phyloP scores from a whole-genome alignment of 2,113 vertebrate genomes.

The Carassius auratus region DNA sequence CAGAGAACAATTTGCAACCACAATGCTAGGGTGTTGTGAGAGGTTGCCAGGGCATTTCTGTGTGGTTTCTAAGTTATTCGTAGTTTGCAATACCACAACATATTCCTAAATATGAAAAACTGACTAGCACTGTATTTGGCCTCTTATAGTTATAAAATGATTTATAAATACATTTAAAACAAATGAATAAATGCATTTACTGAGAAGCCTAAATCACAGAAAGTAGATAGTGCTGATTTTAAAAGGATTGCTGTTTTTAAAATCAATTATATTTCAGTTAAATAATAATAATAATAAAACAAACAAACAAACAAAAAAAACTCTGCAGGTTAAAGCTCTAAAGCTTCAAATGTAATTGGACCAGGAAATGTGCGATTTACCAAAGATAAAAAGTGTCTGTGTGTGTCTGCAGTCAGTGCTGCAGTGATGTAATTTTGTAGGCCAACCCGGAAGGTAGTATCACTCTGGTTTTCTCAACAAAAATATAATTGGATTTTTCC shows the following conservation, averaged over 20 bases:
- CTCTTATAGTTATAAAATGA: not conserved
- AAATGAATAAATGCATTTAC: not conserved
- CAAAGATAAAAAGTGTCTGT: conserved; percentile 39
- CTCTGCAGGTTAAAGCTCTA: not conserved
- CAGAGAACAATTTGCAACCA: not conserved
- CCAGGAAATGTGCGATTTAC: conserved; percentile 22
- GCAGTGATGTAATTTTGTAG: not conserved
- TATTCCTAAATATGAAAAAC: not conserved
- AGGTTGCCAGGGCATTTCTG: not conserved
- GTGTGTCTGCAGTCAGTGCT: not conserved
- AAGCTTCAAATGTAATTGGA: conserved; percentile 33
- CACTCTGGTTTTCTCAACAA: not conserved
- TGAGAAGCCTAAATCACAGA: not conserved
- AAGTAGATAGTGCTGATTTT: not conserved
- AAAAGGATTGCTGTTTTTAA: not conserved
- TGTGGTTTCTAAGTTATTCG: not conserved
- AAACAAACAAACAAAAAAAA: not conserved
- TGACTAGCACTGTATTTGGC: not conserved
- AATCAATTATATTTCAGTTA: not conserved
- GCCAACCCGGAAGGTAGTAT: not conserved
- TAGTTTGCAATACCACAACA: not conserved
- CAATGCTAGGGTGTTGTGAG: not conserved
- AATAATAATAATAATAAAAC: not conserved
- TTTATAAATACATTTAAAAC: not conserved
- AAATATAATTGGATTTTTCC: not conserved